phyloP scores from a whole-genome alignment of 37 sponge, comb jelly and placozoan genomes.

The Theonella swinhoei region DNA sequence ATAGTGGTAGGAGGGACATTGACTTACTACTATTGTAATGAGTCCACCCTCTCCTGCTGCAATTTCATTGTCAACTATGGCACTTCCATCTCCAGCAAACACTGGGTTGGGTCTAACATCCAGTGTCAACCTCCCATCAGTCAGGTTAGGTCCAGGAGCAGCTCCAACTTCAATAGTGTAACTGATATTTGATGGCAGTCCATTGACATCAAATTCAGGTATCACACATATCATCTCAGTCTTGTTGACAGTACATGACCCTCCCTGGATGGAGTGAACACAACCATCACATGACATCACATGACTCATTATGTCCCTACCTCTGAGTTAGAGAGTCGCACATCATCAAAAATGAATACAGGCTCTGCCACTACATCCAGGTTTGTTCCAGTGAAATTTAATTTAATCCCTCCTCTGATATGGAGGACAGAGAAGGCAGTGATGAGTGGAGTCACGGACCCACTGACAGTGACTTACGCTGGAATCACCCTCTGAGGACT shows the following conservation, averaged over 20 bases:
- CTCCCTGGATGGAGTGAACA: too few relatives aligned
- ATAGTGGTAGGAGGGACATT: too few relatives aligned
- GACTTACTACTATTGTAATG: not conserved
- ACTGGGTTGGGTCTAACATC: not conserved
- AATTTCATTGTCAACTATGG: not conserved
- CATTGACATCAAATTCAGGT: too few relatives aligned
- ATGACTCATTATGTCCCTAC: not conserved
- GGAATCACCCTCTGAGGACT: not conserved
- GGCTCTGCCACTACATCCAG: conserved; percentile 48
- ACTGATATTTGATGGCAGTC: conserved; percentile 6
- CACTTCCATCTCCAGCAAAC: not conserved
- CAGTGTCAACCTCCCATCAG: not conserved
- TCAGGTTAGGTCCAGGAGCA: conserved; percentile 26
- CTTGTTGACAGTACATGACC: too few relatives aligned
- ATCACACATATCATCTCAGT: too few relatives aligned
- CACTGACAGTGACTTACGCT: not conserved
- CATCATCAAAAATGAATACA: conserved; percentile 12
- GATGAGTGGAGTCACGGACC: not conserved
- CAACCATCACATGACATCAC: not conserved
- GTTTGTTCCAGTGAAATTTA: conserved; percentile 52
- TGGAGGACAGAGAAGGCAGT: not conserved
- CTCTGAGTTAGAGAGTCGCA: too few relatives aligned
- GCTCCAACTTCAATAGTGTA: conserved; percentile 31
- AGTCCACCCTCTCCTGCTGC: not conserved
- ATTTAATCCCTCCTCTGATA: conserved; percentile 58